A percentile compares a stretch with the other conserved stretches of the same genome.
These are phyloP conservation scores for Rhynchomys soricoides DNA, from an alignment of 2,113 vertebrate species.

Conservation along the genomic window DNA sequence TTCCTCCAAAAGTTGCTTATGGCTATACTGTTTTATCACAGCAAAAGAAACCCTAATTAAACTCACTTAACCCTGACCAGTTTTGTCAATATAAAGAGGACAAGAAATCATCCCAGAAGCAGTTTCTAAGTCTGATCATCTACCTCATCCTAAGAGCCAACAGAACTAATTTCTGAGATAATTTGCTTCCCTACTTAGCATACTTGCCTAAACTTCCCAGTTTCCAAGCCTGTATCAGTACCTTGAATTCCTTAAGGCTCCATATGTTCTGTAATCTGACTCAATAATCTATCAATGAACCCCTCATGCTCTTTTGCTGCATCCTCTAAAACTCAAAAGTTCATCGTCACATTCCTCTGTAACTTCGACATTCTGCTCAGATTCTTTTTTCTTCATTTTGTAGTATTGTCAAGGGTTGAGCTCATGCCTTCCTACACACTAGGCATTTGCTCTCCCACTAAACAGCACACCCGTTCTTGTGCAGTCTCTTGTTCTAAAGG, in stretches of 20 bases:
- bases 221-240: not conserved
- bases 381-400: not conserved
- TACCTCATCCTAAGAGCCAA: not conserved
- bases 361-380: slow-evolving; percentile 25
- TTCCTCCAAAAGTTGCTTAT: not conserved
- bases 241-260: not conserved
- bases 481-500: slow-evolving; percentile 32
- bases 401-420: not conserved
- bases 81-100: not conserved
- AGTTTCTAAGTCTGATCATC: not conserved
- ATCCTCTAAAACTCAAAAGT: slow-evolving; percentile 29
- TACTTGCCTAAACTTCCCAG: not conserved
- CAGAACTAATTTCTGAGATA: not conserved
- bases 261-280: not conserved
- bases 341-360: slow-evolving; percentile 15
- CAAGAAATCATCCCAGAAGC: slow-evolving; percentile 19
- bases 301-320: not conserved
- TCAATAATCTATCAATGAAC: not conserved
- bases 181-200: not conserved
- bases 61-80: not conserved
- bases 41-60: not conserved
- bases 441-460: not conserved
- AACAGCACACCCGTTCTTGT: not conserved
- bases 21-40: not conserved
- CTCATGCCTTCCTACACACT: not conserved